phyloP scores from a whole-genome alignment of 1,140 invertebrate genomes.

The Patella vulgata region DNA sequence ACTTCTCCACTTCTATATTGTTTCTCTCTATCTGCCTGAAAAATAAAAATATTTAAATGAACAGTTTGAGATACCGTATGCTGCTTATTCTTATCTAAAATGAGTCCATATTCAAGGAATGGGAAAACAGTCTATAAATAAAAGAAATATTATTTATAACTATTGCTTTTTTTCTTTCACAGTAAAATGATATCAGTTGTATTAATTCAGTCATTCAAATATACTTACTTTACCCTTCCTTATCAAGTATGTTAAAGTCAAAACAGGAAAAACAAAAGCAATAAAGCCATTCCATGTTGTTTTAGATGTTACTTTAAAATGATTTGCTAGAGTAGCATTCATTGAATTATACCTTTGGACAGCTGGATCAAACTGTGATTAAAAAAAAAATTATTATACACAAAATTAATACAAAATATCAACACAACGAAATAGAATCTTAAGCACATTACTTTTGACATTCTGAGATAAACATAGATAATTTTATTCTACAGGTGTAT shows the following conservation, averaged over 20 bases:
- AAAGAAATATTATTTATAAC: no score
- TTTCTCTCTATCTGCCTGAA: constrained; percentile 17
- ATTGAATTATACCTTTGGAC: constrained; percentile 77
- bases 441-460: no score
- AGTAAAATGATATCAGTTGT: no score
- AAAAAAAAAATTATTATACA: constrained; percentile 43
- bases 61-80: no score
- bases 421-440: neutral
- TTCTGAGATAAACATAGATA: no score
- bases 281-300: constrained; percentile 70
- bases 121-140: no score
- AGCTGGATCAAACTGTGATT: constrained; percentile 79
- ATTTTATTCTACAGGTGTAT: no score
- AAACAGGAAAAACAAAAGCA: constrained; percentile 72
- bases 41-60: neutral
- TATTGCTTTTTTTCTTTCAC: no score
- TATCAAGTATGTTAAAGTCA: constrained; percentile 69
- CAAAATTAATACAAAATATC: constrained; percentile 7
- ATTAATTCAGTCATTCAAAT: no score
- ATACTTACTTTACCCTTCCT: constrained; percentile 68
- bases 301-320: constrained; percentile 76
- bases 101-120: no score
- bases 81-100: no score
- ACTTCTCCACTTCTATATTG: constrained; percentile 23
- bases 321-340: constrained; percentile 73